Evolutionary conservation across 2,113 vertebrate species (phyloP).

Genomic region (Menidia beryllina): DNA sequence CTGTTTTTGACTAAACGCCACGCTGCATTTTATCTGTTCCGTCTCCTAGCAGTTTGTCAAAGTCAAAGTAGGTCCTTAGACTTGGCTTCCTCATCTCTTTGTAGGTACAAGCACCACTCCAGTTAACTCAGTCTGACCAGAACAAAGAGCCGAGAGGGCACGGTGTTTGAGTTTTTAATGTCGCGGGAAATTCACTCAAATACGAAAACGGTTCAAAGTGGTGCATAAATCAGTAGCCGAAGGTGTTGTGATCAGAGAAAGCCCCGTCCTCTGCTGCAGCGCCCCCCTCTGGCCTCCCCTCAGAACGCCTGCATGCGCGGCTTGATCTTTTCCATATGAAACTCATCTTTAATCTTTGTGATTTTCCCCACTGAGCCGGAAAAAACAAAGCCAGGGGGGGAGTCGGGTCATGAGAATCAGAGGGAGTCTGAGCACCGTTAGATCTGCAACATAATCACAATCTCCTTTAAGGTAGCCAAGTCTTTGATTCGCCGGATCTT

Average conservation of each 20-base stretch:
- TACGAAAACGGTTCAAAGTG: constrained; percentile 41
- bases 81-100: constrained; percentile 72
- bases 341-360: constrained; percentile 44
- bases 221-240: constrained; percentile 48
- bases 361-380: constrained; percentile 34
- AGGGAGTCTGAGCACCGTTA: constrained; percentile 5
- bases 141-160: constrained; percentile 12
- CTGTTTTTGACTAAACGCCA: constrained; percentile 42
- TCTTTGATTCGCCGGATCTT: background rate
- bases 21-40: constrained; percentile 54
- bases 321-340: constrained; percentile 68
- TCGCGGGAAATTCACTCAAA: constrained; percentile 43
- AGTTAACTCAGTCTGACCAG: too few relatives aligned
- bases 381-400: constrained; percentile 48
- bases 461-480: background rate
- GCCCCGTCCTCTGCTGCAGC: constrained; percentile 60
- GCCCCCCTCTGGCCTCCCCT: constrained; percentile 72
- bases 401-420: constrained; percentile 42
- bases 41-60: constrained; percentile 67
- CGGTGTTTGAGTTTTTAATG: background rate
- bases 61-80: constrained; percentile 52
- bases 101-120: too few relatives aligned
- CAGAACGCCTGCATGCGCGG: constrained; percentile 38
- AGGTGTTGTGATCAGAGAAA: constrained; percentile 37
- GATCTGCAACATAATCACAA: background rate